Evolutionary conservation across 2,113 vertebrate species (phyloP).

Genomic region (Pelecanus crispus): DNA sequence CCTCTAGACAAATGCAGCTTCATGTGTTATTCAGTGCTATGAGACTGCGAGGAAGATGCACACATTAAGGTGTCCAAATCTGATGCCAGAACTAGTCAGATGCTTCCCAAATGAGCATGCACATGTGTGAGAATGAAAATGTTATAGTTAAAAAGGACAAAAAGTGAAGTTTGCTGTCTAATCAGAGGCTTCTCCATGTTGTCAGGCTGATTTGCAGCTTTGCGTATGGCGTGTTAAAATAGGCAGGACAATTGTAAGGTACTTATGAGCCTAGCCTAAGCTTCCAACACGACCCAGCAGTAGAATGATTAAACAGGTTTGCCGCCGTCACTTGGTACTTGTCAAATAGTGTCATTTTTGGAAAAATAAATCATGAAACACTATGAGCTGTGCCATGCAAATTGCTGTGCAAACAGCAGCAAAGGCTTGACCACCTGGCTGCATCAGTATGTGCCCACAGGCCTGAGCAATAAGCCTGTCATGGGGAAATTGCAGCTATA

Average conservation of each 20-base stretch:
- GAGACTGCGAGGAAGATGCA: slow-evolving; percentile 32
- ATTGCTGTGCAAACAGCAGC: neutral
- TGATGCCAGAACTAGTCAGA: slow-evolving; percentile 53
- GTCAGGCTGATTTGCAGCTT: neutral
- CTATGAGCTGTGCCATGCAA: slow-evolving; percentile 14
- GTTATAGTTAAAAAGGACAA: slow-evolving; percentile 48
- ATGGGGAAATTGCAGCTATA: neutral
- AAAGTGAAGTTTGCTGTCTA: slow-evolving; percentile 46
- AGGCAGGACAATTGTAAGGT: neutral
- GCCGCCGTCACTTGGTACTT: neutral
- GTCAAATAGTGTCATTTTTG: slow-evolving; percentile 28
- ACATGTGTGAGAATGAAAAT: slow-evolving; percentile 49
- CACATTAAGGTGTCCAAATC: slow-evolving; percentile 43
- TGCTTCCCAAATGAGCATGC: slow-evolving; percentile 51
- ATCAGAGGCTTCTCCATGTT: neutral
- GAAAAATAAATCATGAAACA: slow-evolving; percentile 30
- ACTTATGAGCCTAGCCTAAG: neutral
- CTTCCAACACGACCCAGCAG: neutral
- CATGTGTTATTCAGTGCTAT: slow-evolving; percentile 45
- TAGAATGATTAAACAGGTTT: slow-evolving; percentile 24
- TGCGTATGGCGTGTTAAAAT: neutral
- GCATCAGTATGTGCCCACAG: neutral
- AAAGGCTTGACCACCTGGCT: slow-evolving; percentile 24
- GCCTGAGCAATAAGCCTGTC: slow-evolving; percentile 24
- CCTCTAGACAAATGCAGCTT: slow-evolving; percentile 32